A percentile compares a stretch with the other conserved stretches of the same genome.
Conservation (phyloP, 2,113 vertebrate species). For the Ursus arctos region DNA sequence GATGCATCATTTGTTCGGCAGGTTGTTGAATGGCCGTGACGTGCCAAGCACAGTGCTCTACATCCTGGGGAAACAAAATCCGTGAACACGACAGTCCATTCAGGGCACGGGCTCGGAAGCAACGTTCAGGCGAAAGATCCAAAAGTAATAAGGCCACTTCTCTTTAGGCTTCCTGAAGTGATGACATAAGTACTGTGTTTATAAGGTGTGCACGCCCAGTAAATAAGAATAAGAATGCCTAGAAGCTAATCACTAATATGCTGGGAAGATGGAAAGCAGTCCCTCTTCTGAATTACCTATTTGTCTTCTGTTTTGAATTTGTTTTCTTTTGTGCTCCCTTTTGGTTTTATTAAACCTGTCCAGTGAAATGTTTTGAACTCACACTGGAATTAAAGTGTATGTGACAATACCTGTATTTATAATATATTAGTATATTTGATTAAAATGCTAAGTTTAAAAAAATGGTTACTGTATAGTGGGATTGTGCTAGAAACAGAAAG, state of each 20-base stretch:
- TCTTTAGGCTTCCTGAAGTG: not conserved
- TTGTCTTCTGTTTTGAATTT: not conserved
- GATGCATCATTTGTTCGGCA: not conserved
- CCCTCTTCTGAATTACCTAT: not conserved
- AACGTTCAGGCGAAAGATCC: not conserved
- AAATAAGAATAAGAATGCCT: not conserved
- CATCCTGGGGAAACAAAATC: not conserved
- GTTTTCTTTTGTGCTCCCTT: not conserved
- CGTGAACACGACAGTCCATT: not conserved
- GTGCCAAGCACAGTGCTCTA: not conserved
- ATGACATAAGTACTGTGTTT: not conserved
- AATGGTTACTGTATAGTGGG: not conserved
- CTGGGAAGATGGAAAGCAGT: not conserved
- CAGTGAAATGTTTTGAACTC: conserved; percentile 27
- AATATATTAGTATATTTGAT: not conserved
- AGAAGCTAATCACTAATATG: not conserved
- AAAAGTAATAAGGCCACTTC: not conserved
- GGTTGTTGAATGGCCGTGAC: not conserved
- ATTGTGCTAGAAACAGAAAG: not conserved
- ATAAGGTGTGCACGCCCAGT: not conserved
- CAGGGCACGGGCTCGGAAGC: not conserved
- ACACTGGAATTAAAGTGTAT: not conserved
- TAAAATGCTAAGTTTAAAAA: not conserved
- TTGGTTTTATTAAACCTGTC: conserved; percentile 22
- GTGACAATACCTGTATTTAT: not conserved